Evolutionary conservation across 2,113 vertebrate species (phyloP), one percentile per base, ranked within the genome.

Genomic region (Hydrolagus affinis): DNA sequence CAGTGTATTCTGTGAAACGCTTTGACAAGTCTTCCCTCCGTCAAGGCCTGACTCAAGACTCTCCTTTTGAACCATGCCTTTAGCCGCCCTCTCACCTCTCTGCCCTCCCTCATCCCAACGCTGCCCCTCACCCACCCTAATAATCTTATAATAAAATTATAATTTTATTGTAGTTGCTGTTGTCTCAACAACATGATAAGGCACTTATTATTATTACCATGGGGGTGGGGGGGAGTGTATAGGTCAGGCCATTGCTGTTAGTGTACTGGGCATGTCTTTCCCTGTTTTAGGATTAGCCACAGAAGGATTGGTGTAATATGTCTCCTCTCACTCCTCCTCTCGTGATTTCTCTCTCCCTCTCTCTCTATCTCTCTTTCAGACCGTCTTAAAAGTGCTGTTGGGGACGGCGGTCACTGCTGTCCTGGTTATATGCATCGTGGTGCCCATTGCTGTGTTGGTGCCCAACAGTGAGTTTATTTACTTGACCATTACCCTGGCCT

Each of bases 351-450:
- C 69, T 69, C 73, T 15, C 87, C 80, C 66, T 85, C 69, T 87
- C 86, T 86, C 11, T 87, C 85, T 56, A 0, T 11, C 87, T 87
- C 88, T 88, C 87, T 86, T 86, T 15, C 87, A 94, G 94, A 91
- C 90, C 87, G 90, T 86, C 89, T 89, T 74, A 59, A 94, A 91
- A 90, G 87, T 91, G 88, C 30, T 92, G 72, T 88, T 89, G 87
- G 90, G 85, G 86, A 75, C 91, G 86, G 19, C 90, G 17, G 92
- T 90, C 85, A 90, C 89, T 77, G 89, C 86, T 90, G 92, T 90
- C 88, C 87, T 94, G 91, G 90, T 93, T 91, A 90, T 86, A 25
- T 85, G 93, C 85, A 93, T 94, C 85, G 89, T 90, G 1, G 89
- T 95, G 85, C 88, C 90, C 60, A 3, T 83, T 19, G 78, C 25